Evolutionary conservation across 2,888 invertebrate genomes (phyloP), one percentile per base, ranked within the genome.

Genomic region (Liopterus haemorrhoidalis): DNA sequence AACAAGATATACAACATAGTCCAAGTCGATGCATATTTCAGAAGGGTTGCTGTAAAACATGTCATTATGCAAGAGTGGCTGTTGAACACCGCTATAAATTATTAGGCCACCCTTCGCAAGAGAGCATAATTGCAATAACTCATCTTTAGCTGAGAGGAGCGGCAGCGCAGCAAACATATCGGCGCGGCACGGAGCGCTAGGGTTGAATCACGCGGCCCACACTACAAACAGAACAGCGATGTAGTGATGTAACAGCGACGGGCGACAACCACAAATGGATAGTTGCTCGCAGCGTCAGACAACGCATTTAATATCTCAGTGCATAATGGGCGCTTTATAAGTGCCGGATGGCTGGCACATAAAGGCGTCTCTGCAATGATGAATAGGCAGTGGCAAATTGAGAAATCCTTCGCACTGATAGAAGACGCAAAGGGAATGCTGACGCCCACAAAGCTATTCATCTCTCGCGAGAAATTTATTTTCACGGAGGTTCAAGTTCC

Each of bases 331-430:
- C n/a, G n/a, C n/a, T n/a, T n/a, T n/a, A n/a, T n/a, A n/a, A n/a
- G n/a, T n/a, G n/a, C n/a, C n/a, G n/a, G n/a, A n/a, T n/a, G n/a
- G n/a, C n/a, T n/a, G n/a, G n/a, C n/a, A n/a, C n/a, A n/a, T n/a
- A n/a, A n/a, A n/a, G n/a, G n/a, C n/a, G n/a, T n/a, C n/a, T n/a
- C n/a, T n/a, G n/a, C n/a, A n/a, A n/a, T n/a, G n/a, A n/a, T n/a
- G n/a, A n/a, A n/a, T n/a, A n/a, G n/a, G n/a, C n/a, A n/a, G 56
- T 59, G 59, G 62, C 61, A 61, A 62, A 62, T 62, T 62, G 62
- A 61, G 61, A 62, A 61, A 62, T 61, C 59, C 59, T 55, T 58
- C 54, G 54, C 56, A 56, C 57, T 54, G 56, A 56, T 56, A 57
- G 55, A 52, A 60, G 59, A 60, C 59, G 57, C 50, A 54, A 54